Percentiles rank a stretch among this genome's conserved stretches.
Conservation (phyloP, 2,888 invertebrate genomes). For the Eilema griseolum region DNA sequence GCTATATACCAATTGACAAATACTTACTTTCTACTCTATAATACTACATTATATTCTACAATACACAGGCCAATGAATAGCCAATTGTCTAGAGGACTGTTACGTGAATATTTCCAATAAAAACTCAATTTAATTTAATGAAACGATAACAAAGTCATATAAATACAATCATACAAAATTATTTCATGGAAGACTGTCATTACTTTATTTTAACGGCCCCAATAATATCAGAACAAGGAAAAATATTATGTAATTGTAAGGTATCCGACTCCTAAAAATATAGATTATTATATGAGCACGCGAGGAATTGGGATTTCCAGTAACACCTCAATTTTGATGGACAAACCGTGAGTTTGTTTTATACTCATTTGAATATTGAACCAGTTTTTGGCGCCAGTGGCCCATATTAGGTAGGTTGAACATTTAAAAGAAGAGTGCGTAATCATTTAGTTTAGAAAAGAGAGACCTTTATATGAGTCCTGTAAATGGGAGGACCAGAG, state of each 20-base stretch:
- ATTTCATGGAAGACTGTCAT: neutral
- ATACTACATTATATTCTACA: no score
- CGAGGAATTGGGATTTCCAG: neutral
- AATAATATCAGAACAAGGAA: constrained; percentile 8
- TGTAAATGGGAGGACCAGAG: no score
- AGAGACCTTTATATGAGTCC: no score
- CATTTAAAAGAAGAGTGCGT: no score
- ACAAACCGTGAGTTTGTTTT: neutral
- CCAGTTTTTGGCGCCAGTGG: neutral
- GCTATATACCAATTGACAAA: no score
- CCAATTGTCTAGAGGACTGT: no score
- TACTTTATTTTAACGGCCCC: neutral
- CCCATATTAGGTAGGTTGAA: no score
- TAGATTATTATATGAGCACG: constrained; percentile 1
- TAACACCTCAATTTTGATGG: constrained; percentile 1
- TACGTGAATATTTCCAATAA: no score
- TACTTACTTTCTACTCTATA: no score
- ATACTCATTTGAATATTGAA: neutral
- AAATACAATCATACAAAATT: neutral
- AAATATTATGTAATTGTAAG: constrained; percentile 2
- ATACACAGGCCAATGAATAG: no score
- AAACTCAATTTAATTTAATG: neutral
- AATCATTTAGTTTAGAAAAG: no score
- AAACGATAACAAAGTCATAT: neutral
- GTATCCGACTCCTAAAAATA: neutral